phyloP scores from a whole-genome alignment of 2,888 invertebrate species.

The Drosophila neutralis region DNA sequence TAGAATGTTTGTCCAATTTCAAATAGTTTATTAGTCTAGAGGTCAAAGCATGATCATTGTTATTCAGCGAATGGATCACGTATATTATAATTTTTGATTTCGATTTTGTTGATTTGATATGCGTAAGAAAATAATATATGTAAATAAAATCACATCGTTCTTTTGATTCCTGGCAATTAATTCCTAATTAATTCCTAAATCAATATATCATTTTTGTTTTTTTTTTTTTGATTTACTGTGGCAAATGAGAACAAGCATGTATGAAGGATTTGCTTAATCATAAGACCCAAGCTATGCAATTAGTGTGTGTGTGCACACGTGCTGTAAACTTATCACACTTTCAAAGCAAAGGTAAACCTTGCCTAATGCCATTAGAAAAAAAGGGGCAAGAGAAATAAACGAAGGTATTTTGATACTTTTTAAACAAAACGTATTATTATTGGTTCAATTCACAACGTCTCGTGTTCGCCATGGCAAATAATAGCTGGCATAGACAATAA shows the following conservation, averaged over 20 bases:
- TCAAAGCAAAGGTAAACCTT: slow-evolving; percentile 50
- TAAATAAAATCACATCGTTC: neutral
- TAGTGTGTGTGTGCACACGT: slow-evolving; percentile 19
- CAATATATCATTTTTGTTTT: neutral
- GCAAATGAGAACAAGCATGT: neutral
- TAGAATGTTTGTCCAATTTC: neutral
- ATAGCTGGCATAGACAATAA: slow-evolving; percentile 3
- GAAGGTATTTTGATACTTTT: slow-evolving; percentile 62
- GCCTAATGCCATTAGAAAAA: slow-evolving; percentile 34
- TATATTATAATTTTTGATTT: neutral
- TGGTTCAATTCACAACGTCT: slow-evolving; percentile 29
- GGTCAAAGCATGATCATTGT: neutral
- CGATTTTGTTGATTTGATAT: neutral
- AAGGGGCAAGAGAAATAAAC: slow-evolving; percentile 44
- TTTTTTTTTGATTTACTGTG: neutral
- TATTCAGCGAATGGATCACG: neutral
- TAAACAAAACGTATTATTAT: slow-evolving; percentile 55
- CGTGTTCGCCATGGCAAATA: slow-evolving; percentile 9
- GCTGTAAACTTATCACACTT: slow-evolving; percentile 47
- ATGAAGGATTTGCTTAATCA: neutral
- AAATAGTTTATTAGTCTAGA: neutral
- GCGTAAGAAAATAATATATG: neutral
- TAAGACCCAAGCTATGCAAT: neutral
- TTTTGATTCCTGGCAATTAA: neutral
- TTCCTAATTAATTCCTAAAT: no score